Base-by-base conservation (phyloP, 2,113 vertebrate genomes). In the Cricetomys ansorgei region DNA sequence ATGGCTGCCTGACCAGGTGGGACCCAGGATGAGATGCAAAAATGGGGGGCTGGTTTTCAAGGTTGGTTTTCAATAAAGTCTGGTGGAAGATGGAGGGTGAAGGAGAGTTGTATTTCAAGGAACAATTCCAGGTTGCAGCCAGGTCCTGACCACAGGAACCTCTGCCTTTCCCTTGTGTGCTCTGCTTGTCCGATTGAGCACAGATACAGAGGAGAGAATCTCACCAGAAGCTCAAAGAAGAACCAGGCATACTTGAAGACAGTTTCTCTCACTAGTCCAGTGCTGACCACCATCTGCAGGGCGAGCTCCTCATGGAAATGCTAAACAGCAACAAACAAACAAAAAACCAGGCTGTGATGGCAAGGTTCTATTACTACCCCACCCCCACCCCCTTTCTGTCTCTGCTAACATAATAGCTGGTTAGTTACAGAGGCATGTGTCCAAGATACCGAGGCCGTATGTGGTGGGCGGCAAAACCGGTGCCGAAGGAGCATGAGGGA, bases 221-320 rank as follows among this genome's bases (percentile, higher is more conserved):
- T 98, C 98, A 99, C 99, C 99, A 99, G 98, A 65, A 99, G 98
- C 95, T 99, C 99, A 94, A 99, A 99, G 99, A 99, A 99, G 98
- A 99, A 99, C 99, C 99, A 99, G 96, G 99, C 99, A 2, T 99
- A 99, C 98, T 99, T 99, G 98, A 99, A 99, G 53, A 99, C 99
- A 1, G 99, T 98, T 97, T 99, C 99, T 98, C 99, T 99, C 98
- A 99, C 99, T 95, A 99, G 99, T 3, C 99, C 99, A 0, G 99
- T 99, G 98, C 99, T 99, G 98, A 99, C 99, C 81, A 99, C 99
- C 99, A 99, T 99, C 98, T 99, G 99, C 80, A 99, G 98, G 94
- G 99, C 99, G 86, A 99, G 96, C 96, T 99, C 99, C 96, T 99
- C 99, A 0, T 99, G 99, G 98, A 99, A 99, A 94, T 99, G 99